These are phyloP conservation scores for Jacana jacana DNA, from an alignment of 2,113 vertebrate genomes.

Conservation along the genomic window DNA sequence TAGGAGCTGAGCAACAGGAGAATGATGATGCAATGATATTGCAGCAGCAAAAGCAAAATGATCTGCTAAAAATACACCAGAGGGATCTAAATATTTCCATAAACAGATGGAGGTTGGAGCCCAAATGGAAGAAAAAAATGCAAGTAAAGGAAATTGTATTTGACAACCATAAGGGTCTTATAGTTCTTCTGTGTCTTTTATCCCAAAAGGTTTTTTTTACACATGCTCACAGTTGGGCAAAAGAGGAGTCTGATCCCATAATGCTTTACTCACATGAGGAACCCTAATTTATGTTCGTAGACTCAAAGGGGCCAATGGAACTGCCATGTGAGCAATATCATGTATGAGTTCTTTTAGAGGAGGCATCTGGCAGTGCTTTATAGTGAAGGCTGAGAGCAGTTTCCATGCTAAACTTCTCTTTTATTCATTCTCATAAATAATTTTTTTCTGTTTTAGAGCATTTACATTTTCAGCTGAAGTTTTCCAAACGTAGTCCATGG, in stretches of 20 bases:
- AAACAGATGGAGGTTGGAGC: constrained; percentile 74
- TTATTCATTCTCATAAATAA: not conserved
- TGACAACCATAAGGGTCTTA: constrained; percentile 76
- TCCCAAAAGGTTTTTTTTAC: constrained; percentile 66
- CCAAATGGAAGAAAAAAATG: constrained; percentile 67
- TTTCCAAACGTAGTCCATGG: constrained; percentile 11
- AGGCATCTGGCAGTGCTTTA: constrained; percentile 57
- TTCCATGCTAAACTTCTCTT: constrained; percentile 32
- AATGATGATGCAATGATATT: constrained; percentile 68
- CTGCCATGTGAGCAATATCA: not conserved
- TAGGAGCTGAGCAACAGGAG: constrained; percentile 38
- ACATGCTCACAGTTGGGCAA: constrained; percentile 45
- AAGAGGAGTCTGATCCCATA: constrained; percentile 16
- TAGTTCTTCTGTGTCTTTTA: constrained; percentile 71
- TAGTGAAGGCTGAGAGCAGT: constrained; percentile 14
- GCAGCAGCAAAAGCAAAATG: constrained; percentile 61
- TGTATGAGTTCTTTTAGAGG: constrained; percentile 26
- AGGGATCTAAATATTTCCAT: constrained; percentile 71
- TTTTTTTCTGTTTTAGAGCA: not conserved
- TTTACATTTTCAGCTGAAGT: not conserved
- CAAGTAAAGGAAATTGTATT: constrained; percentile 75
- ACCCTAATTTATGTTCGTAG: constrained; percentile 2
- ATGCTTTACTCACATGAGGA: constrained; percentile 4
- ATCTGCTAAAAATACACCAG: constrained; percentile 76
- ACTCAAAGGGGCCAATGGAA: constrained; percentile 26